phyloP scores from a whole-genome alignment of 2,113 vertebrate genomes.

The Elachura formosa region DNA sequence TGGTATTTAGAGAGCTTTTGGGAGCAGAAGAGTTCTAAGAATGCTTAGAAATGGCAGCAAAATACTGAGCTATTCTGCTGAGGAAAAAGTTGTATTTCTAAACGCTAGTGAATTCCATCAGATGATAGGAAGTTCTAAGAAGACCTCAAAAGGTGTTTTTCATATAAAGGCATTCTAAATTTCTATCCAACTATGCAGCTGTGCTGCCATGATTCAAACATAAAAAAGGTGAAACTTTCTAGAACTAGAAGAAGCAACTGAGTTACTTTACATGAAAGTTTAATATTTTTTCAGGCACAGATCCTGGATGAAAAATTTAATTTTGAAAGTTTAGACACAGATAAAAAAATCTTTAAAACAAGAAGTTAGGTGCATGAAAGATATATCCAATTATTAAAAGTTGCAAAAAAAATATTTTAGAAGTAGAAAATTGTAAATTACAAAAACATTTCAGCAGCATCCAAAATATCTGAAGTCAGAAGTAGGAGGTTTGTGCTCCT shows the following conservation, averaged over 20 bases:
- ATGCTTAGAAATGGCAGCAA: neutral
- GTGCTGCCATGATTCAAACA: neutral
- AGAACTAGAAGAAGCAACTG: neutral
- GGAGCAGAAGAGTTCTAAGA: neutral
- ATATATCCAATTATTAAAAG: neutral
- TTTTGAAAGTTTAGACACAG: neutral
- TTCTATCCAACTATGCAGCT: neutral
- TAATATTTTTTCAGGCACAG: neutral
- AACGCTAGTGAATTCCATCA: neutral
- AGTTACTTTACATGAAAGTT: neutral
- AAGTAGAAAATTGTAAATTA: neutral
- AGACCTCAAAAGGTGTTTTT: neutral
- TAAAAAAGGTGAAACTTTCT: neutral
- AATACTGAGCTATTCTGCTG: neutral
- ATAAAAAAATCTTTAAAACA: neutral
- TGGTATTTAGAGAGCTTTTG: neutral
- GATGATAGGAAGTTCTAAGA: neutral
- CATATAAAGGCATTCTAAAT: neutral
- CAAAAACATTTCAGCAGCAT: neutral
- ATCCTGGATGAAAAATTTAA: neutral
- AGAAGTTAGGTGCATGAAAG: neutral
- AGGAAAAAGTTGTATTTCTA: neutral
- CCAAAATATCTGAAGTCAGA: neutral
- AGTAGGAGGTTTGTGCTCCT: neutral
- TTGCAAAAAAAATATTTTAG: neutral